These are phyloP conservation scores for Oscheius onirici DNA, from an alignment of 2,888 invertebrate species.

Conservation along the genomic window DNA sequence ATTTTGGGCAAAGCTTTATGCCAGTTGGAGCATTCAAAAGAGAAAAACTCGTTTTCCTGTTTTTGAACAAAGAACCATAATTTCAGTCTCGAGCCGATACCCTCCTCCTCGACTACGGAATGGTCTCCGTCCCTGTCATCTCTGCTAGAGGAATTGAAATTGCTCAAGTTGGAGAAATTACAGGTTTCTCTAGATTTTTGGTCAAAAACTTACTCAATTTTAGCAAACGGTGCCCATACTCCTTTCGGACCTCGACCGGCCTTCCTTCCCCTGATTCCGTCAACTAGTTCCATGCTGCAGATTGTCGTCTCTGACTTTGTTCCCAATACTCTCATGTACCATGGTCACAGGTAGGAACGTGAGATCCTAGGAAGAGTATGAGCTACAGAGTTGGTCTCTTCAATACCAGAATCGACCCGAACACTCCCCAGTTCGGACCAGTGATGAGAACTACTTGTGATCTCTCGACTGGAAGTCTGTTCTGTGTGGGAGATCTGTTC, in stretches of 20 bases:
- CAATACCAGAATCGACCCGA: constrained; percentile 68
- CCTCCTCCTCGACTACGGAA: constrained; percentile 66
- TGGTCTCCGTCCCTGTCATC: constrained; percentile 50
- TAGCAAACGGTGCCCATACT: constrained; percentile 26
- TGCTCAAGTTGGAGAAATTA: constrained; percentile 61
- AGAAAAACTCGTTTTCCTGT: not conserved
- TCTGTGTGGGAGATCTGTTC: constrained; percentile 70
- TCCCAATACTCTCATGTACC: constrained; percentile 67
- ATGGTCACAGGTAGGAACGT: constrained; percentile 57
- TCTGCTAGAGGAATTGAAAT: constrained; percentile 61
- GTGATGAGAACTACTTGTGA: constrained; percentile 69
- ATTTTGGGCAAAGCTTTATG: not conserved
- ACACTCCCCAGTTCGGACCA: constrained; percentile 68
- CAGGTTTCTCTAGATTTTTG: not conserved
- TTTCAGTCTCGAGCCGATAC: constrained; percentile 63
- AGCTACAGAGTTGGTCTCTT: constrained; percentile 65
- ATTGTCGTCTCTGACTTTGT: constrained; percentile 68
- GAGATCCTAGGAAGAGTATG: constrained; percentile 42
- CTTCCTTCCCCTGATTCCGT: constrained; percentile 34
- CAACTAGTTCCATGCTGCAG: constrained; percentile 46
- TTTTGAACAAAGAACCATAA: not conserved
- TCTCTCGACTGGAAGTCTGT: constrained; percentile 60
- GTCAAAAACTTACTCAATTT: not conserved
- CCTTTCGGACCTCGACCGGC: constrained; percentile 54
- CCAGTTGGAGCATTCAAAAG: not conserved